Conservation (phyloP, 2,113 vertebrate species). For the Bubalus kerabau region DNA sequence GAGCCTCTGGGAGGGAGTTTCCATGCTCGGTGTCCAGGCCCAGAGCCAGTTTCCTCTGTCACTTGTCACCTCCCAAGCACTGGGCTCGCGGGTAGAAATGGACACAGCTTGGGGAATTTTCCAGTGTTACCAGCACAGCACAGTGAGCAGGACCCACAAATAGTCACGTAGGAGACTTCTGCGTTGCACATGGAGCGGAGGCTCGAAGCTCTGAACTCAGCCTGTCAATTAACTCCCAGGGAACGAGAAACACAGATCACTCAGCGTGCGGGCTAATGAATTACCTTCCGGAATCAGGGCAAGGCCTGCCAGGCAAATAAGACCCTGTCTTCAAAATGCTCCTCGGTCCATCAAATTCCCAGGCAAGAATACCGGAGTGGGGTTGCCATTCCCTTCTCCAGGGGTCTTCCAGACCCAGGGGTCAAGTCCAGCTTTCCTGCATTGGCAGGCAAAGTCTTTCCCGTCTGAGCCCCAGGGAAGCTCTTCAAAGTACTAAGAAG, state of each 20-base stretch:
- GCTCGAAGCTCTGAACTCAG: not conserved
- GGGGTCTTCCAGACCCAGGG: not conserved
- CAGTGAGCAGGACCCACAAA: not conserved
- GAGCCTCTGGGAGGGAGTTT: constrained; percentile 49
- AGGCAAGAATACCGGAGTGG: rapidly evolving
- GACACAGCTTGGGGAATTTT: constrained; percentile 6
- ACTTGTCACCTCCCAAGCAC: not conserved
- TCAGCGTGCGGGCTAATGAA: rapidly evolving
- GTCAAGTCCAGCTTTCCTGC: not conserved
- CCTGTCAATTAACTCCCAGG: not conserved
- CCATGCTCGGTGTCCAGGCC: constrained; percentile 37
- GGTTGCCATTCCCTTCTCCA: not conserved
- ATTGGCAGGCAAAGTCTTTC: not conserved
- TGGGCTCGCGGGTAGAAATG: not conserved
- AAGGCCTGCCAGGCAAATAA: not conserved
- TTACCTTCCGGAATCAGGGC: not conserved
- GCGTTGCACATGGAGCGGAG: rapidly evolving
- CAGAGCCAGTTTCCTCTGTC: not conserved
- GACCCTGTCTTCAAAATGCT: not conserved
- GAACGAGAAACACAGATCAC: rapidly evolving
- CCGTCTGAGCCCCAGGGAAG: not conserved
- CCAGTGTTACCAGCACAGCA: constrained; percentile 44
- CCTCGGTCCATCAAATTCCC: not conserved
- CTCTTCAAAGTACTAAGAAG: not conserved
- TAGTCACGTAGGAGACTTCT: not conserved